Evolutionary conservation across 2,113 vertebrate genomes (phyloP).

Genomic region (Spheniscus mendiculus): DNA sequence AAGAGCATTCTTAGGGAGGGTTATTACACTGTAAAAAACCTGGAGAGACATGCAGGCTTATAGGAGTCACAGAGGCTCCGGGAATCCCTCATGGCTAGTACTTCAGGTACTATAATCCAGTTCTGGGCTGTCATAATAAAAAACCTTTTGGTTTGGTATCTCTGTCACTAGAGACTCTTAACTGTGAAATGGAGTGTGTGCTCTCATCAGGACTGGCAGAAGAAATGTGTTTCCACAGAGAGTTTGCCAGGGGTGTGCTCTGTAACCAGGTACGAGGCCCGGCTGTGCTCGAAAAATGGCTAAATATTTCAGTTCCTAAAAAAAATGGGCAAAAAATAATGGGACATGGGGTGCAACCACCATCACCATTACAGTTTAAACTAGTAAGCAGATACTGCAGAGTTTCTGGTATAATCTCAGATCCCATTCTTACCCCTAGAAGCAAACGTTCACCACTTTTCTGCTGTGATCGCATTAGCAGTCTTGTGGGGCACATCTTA

Average conservation of each 20-base stretch:
- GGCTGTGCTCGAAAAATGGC: neutral
- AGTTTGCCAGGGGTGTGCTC: neutral
- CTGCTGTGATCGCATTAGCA: neutral
- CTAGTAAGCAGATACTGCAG: neutral
- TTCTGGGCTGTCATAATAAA: neutral
- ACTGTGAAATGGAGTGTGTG: neutral
- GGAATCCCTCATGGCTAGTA: neutral
- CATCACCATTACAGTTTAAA: neutral
- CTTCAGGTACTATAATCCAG: neutral
- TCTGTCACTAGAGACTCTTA: neutral
- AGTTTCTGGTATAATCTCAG: neutral
- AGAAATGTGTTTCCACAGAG: neutral
- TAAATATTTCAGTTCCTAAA: neutral
- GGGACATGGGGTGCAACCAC: fast-evolving
- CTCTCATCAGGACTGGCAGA: neutral
- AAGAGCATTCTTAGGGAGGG: neutral
- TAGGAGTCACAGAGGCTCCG: neutral
- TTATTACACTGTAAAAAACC: neutral
- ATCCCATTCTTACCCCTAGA: neutral
- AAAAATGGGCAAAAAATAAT: neutral
- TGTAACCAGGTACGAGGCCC: neutral
- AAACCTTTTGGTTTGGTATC: neutral
- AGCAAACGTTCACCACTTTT: neutral
- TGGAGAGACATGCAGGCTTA: neutral
- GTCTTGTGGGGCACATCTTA: neutral